These are phyloP conservation scores for Capitulum mitella DNA, from an alignment of 2,888 invertebrate species.

Conservation along the genomic window DNA sequence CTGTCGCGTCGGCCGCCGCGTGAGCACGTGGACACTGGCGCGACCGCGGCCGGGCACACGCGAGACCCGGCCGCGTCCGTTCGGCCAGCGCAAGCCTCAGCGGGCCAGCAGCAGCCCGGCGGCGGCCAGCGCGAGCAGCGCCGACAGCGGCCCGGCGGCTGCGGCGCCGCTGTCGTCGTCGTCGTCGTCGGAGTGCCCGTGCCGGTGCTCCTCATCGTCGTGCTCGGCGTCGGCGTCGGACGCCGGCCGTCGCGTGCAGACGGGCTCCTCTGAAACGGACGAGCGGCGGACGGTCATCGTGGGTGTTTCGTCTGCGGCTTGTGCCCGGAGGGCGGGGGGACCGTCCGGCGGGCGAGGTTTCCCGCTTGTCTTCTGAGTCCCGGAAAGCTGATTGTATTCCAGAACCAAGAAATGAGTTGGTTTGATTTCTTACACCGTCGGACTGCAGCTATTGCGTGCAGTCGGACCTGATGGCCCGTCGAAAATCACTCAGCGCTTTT, in stretches of 20 bases:
- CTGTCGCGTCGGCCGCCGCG: background rate
- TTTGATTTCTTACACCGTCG: background rate
- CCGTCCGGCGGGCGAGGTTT: background rate
- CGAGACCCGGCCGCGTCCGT: background rate
- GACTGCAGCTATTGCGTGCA: background rate
- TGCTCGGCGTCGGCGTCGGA: background rate
- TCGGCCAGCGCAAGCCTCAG: background rate
- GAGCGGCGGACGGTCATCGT: background rate
- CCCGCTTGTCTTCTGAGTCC: no score
- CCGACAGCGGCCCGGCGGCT: background rate
- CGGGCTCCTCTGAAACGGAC: background rate
- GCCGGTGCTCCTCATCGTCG: background rate
- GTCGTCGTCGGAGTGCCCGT: background rate
- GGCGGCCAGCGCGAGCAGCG: background rate
- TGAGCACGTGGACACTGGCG: no score
- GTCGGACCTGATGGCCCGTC: no score
- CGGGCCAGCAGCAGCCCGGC: background rate
- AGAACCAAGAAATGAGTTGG: background rate
- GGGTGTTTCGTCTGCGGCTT: background rate
- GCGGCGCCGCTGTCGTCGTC: background rate
- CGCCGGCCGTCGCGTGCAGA: background rate
- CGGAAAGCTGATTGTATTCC: background rate
- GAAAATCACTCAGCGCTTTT: no score
- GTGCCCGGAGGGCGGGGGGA: background rate
- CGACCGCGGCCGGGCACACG: background rate